Evolutionary conservation across 2,113 vertebrate genomes (phyloP).

Genomic region (Phalacrocorax pelagicus): DNA sequence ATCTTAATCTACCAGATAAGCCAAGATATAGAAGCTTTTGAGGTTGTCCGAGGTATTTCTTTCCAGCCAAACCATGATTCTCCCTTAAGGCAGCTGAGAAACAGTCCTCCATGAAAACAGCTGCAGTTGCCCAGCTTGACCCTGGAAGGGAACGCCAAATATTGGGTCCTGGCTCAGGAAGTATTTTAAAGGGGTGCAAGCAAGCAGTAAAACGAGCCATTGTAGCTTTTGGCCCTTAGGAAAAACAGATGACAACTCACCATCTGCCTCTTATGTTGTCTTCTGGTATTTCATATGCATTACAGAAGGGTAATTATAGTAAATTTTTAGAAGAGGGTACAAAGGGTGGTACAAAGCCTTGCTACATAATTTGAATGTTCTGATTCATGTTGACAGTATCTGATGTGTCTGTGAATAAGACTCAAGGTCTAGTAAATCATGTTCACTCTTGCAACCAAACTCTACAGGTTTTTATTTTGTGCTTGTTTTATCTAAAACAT

Average conservation of each 20-base stretch:
- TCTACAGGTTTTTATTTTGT: not conserved
- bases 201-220: not conserved
- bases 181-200: not conserved
- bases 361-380: not conserved
- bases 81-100: not conserved
- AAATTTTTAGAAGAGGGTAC: not conserved
- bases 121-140: not conserved
- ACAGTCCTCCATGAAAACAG: not conserved
- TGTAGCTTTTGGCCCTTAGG: not conserved
- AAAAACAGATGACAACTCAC: not conserved
- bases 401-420: not conserved
- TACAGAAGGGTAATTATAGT: not conserved
- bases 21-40: not conserved
- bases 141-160: not conserved
- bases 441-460: not conserved
- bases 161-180: not conserved
- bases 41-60: not conserved
- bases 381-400: not conserved
- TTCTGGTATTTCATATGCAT: not conserved
- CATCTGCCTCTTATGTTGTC: not conserved
- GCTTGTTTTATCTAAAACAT: not conserved
- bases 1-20: not conserved
- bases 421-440: not conserved
- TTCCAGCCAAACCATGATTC: not conserved
- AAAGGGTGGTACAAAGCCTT: not conserved